A percentile compares a stretch with the other conserved stretches of the same genome.
phyloP scores from a whole-genome alignment of 2,113 vertebrate genomes.

The Lathamus discolor region DNA sequence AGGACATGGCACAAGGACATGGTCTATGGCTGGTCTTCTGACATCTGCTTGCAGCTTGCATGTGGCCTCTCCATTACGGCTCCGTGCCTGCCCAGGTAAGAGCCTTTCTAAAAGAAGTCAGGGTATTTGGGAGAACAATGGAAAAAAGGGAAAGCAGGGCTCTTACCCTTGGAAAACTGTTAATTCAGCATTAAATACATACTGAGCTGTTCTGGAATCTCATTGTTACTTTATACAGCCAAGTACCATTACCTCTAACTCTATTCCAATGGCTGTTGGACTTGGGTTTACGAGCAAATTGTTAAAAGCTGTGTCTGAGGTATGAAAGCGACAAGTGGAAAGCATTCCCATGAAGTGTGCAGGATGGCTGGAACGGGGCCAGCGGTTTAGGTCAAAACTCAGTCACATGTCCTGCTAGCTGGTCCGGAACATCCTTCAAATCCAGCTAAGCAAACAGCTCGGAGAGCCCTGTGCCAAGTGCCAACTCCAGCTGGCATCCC shows the following conservation, averaged over 20 bases:
- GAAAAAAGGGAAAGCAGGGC: background rate
- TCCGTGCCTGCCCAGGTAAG: background rate
- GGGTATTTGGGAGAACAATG: background rate
- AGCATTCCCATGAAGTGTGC: background rate
- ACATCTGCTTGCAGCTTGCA: background rate
- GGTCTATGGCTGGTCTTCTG: too few species aligned
- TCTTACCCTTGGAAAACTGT: background rate
- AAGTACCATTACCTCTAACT: background rate
- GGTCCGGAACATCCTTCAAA: conserved; percentile 16
- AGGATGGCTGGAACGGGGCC: background rate
- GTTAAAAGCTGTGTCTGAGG: background rate
- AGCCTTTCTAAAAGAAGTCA: background rate
- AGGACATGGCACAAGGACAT: accelerated
- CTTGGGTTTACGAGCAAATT: background rate
- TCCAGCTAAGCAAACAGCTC: conserved; percentile 46
- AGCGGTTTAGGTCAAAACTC: background rate
- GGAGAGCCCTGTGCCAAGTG: background rate
- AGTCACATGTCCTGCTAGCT: background rate
- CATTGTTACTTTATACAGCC: background rate
- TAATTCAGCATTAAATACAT: background rate
- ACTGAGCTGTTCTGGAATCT: background rate
- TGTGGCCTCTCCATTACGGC: accelerated
- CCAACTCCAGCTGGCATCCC: conserved; percentile 52
- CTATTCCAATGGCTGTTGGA: background rate
- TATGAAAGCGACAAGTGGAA: background rate